Evolutionary conservation across 2,797 vertebrate genomes (phyloP).

Genomic region (Fistularia tabacaria): DNA sequence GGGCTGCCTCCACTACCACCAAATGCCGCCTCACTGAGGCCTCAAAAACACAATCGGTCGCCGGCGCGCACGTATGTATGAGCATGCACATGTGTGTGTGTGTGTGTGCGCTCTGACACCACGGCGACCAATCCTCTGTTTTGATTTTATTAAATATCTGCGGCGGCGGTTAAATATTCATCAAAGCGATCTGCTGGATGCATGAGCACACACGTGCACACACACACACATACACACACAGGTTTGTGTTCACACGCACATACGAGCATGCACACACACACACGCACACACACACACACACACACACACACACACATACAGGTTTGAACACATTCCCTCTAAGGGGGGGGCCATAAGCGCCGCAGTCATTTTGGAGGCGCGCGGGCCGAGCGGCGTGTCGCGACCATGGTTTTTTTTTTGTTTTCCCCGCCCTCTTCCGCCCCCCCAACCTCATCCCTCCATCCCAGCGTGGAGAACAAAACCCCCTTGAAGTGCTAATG

Average conservation of each 20-base stretch:
- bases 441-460: slow-evolving; percentile 18
- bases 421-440: slow-evolving; percentile 2
- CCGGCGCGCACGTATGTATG: slow-evolving; percentile 1
- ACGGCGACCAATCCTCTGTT: slow-evolving; percentile 46
- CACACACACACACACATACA: background rate
- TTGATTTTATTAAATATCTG: slow-evolving; percentile 16
- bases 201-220: slow-evolving; percentile 8
- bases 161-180: slow-evolving; percentile 60
- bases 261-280: slow-evolving; percentile 8
- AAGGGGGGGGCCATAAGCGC: slow-evolving; percentile 10
- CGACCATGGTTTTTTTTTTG: background rate
- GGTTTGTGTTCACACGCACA: background rate
- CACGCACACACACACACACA: background rate
- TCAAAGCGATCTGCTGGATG: slow-evolving; percentile 55
- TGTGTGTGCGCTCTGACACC: slow-evolving; percentile 49
- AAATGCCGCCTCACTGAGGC: too few species aligned
- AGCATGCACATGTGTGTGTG: background rate
- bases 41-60: too few species aligned
- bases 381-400: too few species aligned
- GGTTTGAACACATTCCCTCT: slow-evolving; percentile 4
- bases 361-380: slow-evolving; percentile 6
- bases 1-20: too few species aligned
- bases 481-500: slow-evolving; percentile 54
- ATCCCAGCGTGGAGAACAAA: slow-evolving; percentile 22
- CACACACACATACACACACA: too few species aligned